phyloP scores from a whole-genome alignment of 23 tunicate species.

The Trididemnum clinides region DNA sequence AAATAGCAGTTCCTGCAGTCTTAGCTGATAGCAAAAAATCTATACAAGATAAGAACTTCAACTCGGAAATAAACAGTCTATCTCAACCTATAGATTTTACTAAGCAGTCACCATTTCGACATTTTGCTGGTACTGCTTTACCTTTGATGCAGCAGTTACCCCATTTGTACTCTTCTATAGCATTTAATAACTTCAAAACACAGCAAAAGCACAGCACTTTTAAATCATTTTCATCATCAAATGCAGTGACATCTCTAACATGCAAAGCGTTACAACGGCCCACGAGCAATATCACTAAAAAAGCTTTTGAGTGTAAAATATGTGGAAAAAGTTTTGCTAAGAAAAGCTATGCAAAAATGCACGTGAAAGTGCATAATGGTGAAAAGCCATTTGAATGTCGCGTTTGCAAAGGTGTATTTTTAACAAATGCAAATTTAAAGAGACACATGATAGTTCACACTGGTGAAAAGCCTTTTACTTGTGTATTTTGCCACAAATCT shows the following conservation, averaged over 20 bases:
- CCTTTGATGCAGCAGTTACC: background rate
- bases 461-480: conserved; percentile 4
- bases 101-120: background rate
- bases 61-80: background rate
- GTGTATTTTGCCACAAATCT: background rate
- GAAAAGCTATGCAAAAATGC: background rate
- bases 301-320: background rate
- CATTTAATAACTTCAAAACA: background rate
- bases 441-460: conserved; percentile 17
- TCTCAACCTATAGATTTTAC: background rate
- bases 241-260: background rate
- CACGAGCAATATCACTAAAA: background rate
- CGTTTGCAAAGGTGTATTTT: background rate
- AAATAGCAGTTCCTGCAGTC: background rate
- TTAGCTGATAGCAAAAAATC: background rate
- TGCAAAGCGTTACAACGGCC: background rate
- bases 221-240: background rate
- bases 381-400: background rate
- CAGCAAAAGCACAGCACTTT: background rate
- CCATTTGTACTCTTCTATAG: background rate
- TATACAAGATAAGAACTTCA: background rate
- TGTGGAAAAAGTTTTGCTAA: background rate
- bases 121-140: background rate
- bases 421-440: background rate
- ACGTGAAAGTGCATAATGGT: background rate